Conservation (phyloP, 2,797 vertebrate genomes). For the Morus bassanus region DNA sequence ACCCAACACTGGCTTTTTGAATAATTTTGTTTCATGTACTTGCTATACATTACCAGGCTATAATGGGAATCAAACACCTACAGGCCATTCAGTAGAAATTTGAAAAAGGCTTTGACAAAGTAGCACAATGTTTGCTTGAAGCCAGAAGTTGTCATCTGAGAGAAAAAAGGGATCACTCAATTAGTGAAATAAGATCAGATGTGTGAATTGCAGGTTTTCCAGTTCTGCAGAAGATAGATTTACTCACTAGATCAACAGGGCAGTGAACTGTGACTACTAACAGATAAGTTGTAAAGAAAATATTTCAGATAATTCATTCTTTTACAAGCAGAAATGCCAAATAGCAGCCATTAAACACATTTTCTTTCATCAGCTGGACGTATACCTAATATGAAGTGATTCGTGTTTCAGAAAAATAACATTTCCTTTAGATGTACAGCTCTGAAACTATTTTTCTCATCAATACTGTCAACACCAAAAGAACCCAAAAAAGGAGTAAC, state of each 20-base stretch:
- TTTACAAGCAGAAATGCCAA: background rate
- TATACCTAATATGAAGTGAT: background rate
- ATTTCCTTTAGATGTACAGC: background rate
- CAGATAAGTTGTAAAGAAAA: background rate
- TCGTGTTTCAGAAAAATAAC: background rate
- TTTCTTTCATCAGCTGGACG: background rate
- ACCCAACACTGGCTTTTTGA: background rate
- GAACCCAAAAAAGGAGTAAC: no score
- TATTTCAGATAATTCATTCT: background rate
- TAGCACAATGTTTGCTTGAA: background rate
- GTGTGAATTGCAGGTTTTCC: background rate
- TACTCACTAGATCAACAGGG: background rate
- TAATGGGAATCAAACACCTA: background rate
- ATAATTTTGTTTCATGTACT: background rate
- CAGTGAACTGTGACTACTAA: background rate
- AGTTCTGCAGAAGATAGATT: background rate
- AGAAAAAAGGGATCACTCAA: background rate
- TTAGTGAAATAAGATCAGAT: slow-evolving; percentile 26
- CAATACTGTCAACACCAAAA: background rate
- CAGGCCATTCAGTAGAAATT: background rate
- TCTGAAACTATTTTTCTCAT: background rate
- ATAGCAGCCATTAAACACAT: background rate
- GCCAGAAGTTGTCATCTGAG: background rate
- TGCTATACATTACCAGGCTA: background rate
- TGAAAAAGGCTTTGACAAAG: background rate